Evolutionary conservation across 2,888 invertebrate species (phyloP).

Genomic region (Pammene aurita): DNA sequence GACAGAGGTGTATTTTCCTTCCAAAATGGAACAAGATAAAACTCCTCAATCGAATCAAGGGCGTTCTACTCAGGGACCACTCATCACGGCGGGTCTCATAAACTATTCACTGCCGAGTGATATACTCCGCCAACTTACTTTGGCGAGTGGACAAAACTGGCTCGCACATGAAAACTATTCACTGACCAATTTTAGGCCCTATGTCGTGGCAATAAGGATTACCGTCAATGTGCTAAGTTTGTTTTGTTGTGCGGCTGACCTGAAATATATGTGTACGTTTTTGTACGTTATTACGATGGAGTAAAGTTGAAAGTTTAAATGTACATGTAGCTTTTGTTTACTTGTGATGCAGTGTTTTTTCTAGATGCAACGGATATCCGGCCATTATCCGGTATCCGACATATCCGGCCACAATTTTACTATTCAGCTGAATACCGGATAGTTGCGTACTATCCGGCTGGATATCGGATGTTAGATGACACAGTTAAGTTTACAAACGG

Average conservation of each 20-base stretch:
- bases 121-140: conserved; percentile 8
- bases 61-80: conserved; percentile 34
- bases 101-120: conserved; percentile 33
- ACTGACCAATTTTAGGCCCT: not conserved
- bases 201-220: not conserved
- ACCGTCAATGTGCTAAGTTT: not conserved
- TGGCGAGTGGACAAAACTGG: conserved; percentile 6
- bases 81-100: conserved; percentile 30
- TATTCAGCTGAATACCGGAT: too few species aligned
- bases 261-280: not conserved
- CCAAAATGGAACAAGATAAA: conserved; percentile 35
- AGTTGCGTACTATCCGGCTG: too few species aligned
- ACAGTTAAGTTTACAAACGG: too few species aligned
- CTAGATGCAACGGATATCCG: too few species aligned
- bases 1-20: conserved; percentile 19
- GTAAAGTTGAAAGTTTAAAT: not conserved
- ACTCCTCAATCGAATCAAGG: conserved; percentile 37
- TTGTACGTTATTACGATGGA: not conserved
- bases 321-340: not conserved
- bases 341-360: not conserved
- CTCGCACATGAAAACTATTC: not conserved
- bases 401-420: too few species aligned
- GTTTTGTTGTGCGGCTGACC: not conserved
- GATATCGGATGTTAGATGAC: too few species aligned
- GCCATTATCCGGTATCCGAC: too few species aligned